These are phyloP conservation scores for Epirrhoe alternata DNA, from an alignment of 2,888 invertebrate genomes.

Conservation along the genomic window DNA sequence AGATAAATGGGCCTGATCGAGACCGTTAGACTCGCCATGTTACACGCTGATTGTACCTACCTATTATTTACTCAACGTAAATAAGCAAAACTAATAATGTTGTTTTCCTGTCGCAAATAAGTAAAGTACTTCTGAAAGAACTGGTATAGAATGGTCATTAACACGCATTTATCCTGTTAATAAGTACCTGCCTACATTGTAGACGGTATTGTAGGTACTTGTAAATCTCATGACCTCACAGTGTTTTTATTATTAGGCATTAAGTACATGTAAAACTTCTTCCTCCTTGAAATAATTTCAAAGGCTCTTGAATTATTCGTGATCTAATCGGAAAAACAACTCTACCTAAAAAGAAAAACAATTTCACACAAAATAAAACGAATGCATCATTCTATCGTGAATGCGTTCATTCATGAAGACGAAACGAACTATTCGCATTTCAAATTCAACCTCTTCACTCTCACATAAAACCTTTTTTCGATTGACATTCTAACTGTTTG, in stretches of 20 bases:
- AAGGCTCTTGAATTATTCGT: too few relatives aligned
- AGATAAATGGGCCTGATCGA: conserved; percentile 60
- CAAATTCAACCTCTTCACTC: background rate
- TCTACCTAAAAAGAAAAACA: conserved; percentile 5
- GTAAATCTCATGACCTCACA: background rate
- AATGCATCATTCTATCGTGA: conserved; percentile 13
- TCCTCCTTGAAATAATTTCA: too few relatives aligned
- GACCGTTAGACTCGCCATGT: conserved; percentile 21
- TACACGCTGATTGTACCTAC: background rate
- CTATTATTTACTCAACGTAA: background rate
- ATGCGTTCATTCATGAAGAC: conserved; percentile 17
- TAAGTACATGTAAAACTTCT: too few relatives aligned
- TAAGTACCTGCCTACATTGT: background rate
- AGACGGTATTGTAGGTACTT: background rate
- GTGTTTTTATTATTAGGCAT: background rate
- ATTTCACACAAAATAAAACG: conserved; percentile 4
- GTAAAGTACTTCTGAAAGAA: background rate
- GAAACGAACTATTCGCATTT: conserved; percentile 1
- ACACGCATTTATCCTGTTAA: background rate
- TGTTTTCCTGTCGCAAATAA: background rate
- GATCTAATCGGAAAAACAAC: too few relatives aligned
- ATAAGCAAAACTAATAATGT: background rate
- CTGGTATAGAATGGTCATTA: background rate
- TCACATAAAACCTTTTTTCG: background rate
- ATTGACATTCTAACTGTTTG: background rate